Evolutionary conservation across 2,113 vertebrate species (phyloP), one percentile per base, ranked within the genome.

Genomic region (Hydrolagus affinis): DNA sequence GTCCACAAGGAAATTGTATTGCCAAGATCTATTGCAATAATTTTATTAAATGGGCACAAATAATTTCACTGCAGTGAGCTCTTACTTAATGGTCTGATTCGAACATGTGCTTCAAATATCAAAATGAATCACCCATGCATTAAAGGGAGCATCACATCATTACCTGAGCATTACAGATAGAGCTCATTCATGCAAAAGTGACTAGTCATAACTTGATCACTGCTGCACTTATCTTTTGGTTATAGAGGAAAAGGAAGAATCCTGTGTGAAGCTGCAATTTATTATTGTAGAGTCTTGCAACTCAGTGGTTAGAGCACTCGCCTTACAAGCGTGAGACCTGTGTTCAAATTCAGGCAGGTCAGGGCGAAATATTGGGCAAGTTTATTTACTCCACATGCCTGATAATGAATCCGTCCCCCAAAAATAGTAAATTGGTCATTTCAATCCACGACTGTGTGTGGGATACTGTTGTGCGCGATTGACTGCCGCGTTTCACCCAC

Each of bases 51-150:
- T 68, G 8, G 28, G 19, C 32, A 8, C 62, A 66, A 66, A 83
- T 83, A 66, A 83, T 66, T 66, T 83, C 12, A 83, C 6, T 10
- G 19, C 77, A 62, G n/a, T 80, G 59, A 80, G 8, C 64, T 80
- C 23, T 60, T 15, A 62, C 12, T 64, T 83, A 21, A 68, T 83
- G 60, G 25, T 32, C 60, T 83, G 62, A 66, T 83, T 19, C 62
- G 30, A 28, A 0, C 17, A 83, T 23, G 30, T 83, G 25, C 62
- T 83, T 83, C 28, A 64, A 83, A 66, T 64, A 28, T 66, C 11
- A 32, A 64, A 83, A 66, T 30, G 25, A 66, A 83, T 32, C 32
- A 19, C 23, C 64, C 60, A 64, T 64, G 59, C 12, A 12, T 64
- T 64, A 30, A 56, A 15, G 75, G 10, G 77, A 28, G 21, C 77